Evolutionary conservation across 2,797 vertebrate genomes (phyloP), one percentile per base, ranked within the genome.

Genomic region (Tokudaia muenninki): DNA sequence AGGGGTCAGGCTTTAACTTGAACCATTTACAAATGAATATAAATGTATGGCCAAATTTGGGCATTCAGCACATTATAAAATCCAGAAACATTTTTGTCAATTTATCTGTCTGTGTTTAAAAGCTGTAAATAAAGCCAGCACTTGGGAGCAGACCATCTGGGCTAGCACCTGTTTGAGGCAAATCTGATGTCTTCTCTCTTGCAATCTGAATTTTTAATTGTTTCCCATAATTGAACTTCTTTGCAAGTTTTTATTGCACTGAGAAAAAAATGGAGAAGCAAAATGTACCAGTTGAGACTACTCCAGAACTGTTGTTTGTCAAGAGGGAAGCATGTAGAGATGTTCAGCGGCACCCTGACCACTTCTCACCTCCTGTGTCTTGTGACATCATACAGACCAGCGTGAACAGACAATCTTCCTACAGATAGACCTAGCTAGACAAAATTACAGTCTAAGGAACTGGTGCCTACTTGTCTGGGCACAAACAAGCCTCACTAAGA

Each of bases 131-230:
- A 97, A 98, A 97, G 96, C 94, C 96, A 95, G 94, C 83, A 96
- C 89, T 98, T 97, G 89, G 88, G 84, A 96, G 93, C n/a, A 0
- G 29, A 47, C 97, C 96, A 93, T 97, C 97, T 97, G 96, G 87
- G 77, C 97, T 93, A 97, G 94, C 97, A 97, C 97, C 95, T 98
- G 97, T 97, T 90, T 96, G 91, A 94, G 78, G 94, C 93, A 97
- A 96, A 95, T 96, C 87, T 96, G 87, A 94, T 95, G 87, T 96
- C 95, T 97, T 97, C 90, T 95, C 97, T 96, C 44, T 95, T 93
- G 96, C 83, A 87, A 96, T 97, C 92, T 97, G 96, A 97, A 97
- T 97, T 97, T 98, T 97, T 98, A 98, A 97, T 98, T 97, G 96
- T 98, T 97, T 97, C 91, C 95, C 95, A 97, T 97, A 98, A 97